These are phyloP conservation scores for Acrobasis suavella DNA, from an alignment of 2,888 invertebrate species.

Conservation along the genomic window DNA sequence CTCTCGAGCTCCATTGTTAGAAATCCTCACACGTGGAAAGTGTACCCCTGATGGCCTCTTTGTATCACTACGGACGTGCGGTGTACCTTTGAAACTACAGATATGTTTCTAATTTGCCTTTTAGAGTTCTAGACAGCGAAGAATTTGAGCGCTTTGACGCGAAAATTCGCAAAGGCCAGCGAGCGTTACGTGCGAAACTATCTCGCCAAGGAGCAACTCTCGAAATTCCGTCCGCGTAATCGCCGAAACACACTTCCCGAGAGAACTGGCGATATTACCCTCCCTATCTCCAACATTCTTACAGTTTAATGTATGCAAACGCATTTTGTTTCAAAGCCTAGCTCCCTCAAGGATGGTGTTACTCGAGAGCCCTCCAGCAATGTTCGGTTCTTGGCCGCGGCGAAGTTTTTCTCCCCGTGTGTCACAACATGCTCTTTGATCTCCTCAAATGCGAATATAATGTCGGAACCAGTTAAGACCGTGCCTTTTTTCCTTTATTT, in stretches of 20 bases:
- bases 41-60: slow-evolving; percentile 14
- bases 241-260: slow-evolving; percentile 75
- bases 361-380: slow-evolving; percentile 69
- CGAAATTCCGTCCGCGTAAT: slow-evolving; percentile 80
- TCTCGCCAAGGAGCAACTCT: slow-evolving; percentile 66
- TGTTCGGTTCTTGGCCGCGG: slow-evolving; percentile 58
- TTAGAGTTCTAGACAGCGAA: slow-evolving; percentile 76
- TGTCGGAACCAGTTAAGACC: slow-evolving; percentile 73
- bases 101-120: slow-evolving; percentile 77
- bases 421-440: slow-evolving; percentile 80
- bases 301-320: slow-evolving; percentile 83
- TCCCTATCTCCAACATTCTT: slow-evolving; percentile 80
- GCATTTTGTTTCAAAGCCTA: slow-evolving; percentile 82
- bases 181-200: slow-evolving; percentile 77
- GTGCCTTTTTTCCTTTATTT: slow-evolving; percentile 65
- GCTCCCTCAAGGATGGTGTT: slow-evolving; percentile 76
- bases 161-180: slow-evolving; percentile 73
- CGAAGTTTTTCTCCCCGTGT: slow-evolving; percentile 68
- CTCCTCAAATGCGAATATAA: slow-evolving; percentile 80
- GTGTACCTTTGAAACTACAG: slow-evolving; percentile 48
- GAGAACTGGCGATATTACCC: slow-evolving; percentile 66
- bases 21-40: slow-evolving; percentile 36
- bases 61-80: slow-evolving; percentile 12
- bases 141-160: slow-evolving; percentile 71
- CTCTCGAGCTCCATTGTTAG: slow-evolving; percentile 44